phyloP scores from a whole-genome alignment of 2,888 invertebrate species.

The Cyrtodaria siliqua region DNA sequence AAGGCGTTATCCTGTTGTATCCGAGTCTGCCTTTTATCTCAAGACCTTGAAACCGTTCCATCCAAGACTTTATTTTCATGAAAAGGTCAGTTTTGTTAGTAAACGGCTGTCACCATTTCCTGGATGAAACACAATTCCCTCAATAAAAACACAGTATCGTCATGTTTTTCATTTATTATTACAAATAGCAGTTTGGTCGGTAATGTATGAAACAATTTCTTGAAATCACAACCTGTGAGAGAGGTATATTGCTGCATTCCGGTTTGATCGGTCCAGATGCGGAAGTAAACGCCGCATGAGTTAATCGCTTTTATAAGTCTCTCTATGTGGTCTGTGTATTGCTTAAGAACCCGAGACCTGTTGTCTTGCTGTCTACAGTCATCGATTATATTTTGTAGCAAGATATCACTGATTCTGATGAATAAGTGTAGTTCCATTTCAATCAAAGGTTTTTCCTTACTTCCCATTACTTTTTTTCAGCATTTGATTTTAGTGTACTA shows the following conservation, averaged over 20 bases:
- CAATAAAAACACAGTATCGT: too few relatives aligned
- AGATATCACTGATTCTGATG: conserved; percentile 17
- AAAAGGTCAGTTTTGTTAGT: too few relatives aligned
- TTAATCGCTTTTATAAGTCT: neutral
- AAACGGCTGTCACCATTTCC: too few relatives aligned
- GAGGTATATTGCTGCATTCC: neutral
- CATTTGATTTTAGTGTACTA: neutral
- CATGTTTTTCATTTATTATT: neutral
- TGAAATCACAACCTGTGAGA: conserved; percentile 7
- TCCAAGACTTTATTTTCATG: too few relatives aligned
- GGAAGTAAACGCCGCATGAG: conserved; percentile 5
- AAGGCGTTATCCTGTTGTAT: too few relatives aligned
- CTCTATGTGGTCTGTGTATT: neutral
- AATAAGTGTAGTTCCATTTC: conserved; percentile 29
- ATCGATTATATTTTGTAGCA: conserved; percentile 18
- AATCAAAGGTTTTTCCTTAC: conserved; percentile 4
- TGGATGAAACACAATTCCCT: too few relatives aligned
- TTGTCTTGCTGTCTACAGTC: conserved; percentile 11
- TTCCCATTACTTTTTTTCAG: neutral
- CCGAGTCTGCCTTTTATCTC: too few relatives aligned
- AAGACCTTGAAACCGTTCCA: too few relatives aligned
- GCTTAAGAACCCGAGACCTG: neutral
- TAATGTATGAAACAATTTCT: neutral
- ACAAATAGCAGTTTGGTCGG: conserved; percentile 2
- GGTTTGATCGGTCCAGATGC: neutral